phyloP scores from a whole-genome alignment of 2,888 invertebrate species.

The Lepas anatifera region DNA sequence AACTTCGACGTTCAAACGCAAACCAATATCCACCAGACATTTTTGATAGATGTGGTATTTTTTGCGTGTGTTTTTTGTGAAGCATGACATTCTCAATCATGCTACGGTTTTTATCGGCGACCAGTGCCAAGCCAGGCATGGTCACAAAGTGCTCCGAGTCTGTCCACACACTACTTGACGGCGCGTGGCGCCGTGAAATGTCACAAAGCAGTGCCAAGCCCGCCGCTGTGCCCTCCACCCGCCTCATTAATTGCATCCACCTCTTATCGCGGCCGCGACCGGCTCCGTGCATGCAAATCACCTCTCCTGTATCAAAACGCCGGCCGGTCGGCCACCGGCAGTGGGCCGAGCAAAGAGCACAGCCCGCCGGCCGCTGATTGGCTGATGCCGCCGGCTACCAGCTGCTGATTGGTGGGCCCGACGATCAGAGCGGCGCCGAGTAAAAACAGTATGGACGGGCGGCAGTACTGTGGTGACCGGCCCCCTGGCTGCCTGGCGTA shows the following conservation, averaged over 20 bases:
- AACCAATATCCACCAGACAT: too few species aligned
- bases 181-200: background rate
- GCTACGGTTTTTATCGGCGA: too few species aligned
- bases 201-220: background rate
- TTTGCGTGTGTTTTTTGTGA: too few species aligned
- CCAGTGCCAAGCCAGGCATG: too few species aligned
- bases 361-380: background rate
- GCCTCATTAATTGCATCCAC: conserved; percentile 7
- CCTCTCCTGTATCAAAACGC: conserved; percentile 1
- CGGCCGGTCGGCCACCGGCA: background rate
- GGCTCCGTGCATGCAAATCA: background rate
- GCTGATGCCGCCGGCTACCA: background rate
- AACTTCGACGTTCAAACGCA: too few species aligned
- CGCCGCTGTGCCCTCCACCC: background rate
- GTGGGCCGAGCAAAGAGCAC: background rate
- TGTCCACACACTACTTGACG: too few species aligned
- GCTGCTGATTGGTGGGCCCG: background rate
- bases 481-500: background rate
- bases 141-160: too few species aligned
- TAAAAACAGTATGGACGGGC: conserved; percentile 11
- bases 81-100: too few species aligned
- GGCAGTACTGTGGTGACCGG: background rate
- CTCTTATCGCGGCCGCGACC: conserved; percentile 1
- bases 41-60: too few species aligned
- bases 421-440: background rate